Base-by-base conservation (phyloP, 1,140 invertebrate genomes). In the Holcopasites calliopsidis region DNA sequence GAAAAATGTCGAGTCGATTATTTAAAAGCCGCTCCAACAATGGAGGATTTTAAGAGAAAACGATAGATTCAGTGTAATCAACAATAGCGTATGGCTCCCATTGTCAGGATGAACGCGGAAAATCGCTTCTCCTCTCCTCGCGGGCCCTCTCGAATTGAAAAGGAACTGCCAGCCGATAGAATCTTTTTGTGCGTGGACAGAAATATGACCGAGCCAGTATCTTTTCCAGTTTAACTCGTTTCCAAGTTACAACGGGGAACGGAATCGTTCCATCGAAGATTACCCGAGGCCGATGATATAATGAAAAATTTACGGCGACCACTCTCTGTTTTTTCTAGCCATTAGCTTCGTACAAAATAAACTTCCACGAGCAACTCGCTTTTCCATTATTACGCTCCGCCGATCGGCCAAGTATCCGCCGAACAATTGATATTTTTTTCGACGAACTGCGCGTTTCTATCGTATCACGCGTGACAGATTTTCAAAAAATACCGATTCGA, bases 141-240 rank as follows among this genome's bases (percentile, higher is more conserved):
- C 44, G 44, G 11, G n/a, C n/a, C 55, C 47, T 49, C 42, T 62
- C 23, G 47, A 65, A 65, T 65, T 33, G 60, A 55, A 54, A 66
- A 61, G 40, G 38, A 38, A 55, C 40, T n/a, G 50, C 55, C 23
- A 23, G 23, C 13, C 50, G 71, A 74, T 74, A 74, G 65, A 74
- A 74, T 74, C 71, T 74, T 66, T 74, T 74, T 74, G 50, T 74
- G 40, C 61, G 62, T 47, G 58, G 40, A 47, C 71, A 74, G 62
- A 74, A 74, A 74, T 74, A 74, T 66, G 61, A 33, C 18, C 40
- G 71, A n/a, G 13, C 31, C 61, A 33, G 50, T 74, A 66, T 66
- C 71, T 55, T 55, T 58, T 49, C 23, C 28, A n/a, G 28, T 74
- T 74, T 74, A 66, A 74, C 50, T 57, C 38, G 38, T 42, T 31